phyloP scores from a whole-genome alignment of 2,888 invertebrate genomes.

The Acanthosepion lycidas region DNA sequence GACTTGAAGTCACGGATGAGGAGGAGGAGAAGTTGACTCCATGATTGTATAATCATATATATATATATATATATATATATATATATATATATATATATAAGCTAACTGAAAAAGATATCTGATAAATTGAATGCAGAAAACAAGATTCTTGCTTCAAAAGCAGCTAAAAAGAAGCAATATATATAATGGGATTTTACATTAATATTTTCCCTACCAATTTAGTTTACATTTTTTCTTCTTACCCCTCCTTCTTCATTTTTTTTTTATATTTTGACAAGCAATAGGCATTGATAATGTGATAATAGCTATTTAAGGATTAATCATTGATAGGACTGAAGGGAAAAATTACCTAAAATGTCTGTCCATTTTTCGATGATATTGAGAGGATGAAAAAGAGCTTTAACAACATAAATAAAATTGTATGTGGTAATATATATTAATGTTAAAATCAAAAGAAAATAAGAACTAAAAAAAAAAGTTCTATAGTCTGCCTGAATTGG shows the following conservation, averaged over 20 bases:
- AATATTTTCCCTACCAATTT: background rate
- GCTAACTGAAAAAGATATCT: background rate
- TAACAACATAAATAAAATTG: background rate
- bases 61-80: background rate
- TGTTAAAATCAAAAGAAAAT: background rate
- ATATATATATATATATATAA: background rate
- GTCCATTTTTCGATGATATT: background rate
- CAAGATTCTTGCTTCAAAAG: constrained; percentile 3
- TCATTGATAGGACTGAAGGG: background rate
- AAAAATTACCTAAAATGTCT: background rate
- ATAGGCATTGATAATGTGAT: constrained; percentile 21
- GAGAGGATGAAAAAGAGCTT: background rate
- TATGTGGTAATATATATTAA: background rate
- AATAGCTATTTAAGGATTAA: constrained; percentile 23
- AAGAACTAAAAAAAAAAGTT: background rate
- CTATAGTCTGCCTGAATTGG: background rate
- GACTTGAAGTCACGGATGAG: too few species aligned
- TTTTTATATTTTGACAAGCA: background rate
- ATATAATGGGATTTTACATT: constrained; percentile 13
- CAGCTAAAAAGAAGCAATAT: constrained; percentile 8
- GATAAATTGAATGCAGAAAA: background rate
- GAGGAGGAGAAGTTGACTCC: too few species aligned
- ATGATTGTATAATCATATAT: background rate
- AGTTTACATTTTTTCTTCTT: background rate
- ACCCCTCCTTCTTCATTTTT: too few species aligned